Evolutionary conservation across 2,113 vertebrate species (phyloP), one percentile per base, ranked within the genome.

Genomic region (Stercorarius parasiticus): DNA sequence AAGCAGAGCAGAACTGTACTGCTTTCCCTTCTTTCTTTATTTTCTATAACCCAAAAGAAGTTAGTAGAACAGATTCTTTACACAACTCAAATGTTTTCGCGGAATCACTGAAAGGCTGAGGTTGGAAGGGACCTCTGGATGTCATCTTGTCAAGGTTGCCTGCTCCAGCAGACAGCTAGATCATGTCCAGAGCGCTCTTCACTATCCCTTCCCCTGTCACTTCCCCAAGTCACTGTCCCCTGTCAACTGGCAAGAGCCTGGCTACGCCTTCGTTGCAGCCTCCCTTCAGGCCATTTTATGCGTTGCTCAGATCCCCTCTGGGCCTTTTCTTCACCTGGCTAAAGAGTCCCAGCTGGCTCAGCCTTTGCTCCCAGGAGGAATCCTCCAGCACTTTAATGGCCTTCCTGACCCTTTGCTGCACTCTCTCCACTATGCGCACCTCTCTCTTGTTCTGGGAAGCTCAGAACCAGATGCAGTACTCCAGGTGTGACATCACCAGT

Each of bases 381-480:
- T 25, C 19, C 36, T 65, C 36, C 47, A 38, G 19, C 14, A 1
- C 15, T 30, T 27, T 22, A 34, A 11, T 9, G 18, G 34, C 22
- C 23, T 38, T 45, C 36, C 18, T 15, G 32, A 29, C 15, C 11
- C 22, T 52, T 58, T 19, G 15, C 64, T n/a, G 56, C 42, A 26
- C 71, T 50, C 13, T 38, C 42, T 29, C 26, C 42, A 32, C 20
- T 49, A 29, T 27, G 0, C 3, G 21, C 26, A 43, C 11, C 62
- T 49, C 32, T 27, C 22, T 45, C 65, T 40, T 58, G 16, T 8
- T 2, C 29, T 40, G 56, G 23, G 36, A 9, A 71, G 36, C 43
- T 62, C 25, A 78, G 64, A 50, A 26, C 8, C 0, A 0, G 50
- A 14, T 0, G 0, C 38, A 32, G 25, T 11, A 16, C 19, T 77